Percentiles rank a stretch among this genome's conserved stretches.
These are phyloP conservation scores for Achlya flavicornis DNA, from an alignment of 2,888 invertebrate species.

Conservation along the genomic window DNA sequence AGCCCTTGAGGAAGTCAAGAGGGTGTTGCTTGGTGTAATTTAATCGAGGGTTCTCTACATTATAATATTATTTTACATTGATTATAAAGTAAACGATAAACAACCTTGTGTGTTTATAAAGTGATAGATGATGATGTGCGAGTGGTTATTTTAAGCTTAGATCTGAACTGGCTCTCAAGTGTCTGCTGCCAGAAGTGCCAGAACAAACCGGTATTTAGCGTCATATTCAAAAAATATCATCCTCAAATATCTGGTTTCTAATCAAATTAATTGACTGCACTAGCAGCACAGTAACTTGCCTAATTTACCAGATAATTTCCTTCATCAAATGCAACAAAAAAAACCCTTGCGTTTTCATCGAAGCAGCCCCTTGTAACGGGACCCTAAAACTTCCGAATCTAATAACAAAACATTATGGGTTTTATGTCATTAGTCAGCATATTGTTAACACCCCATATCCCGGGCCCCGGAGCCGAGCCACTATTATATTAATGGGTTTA, in stretches of 20 bases:
- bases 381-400: slow-evolving; percentile 23
- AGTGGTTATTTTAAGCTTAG: too few species aligned
- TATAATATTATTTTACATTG: not conserved
- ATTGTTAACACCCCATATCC: slow-evolving; percentile 55
- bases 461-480: not conserved
- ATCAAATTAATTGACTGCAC: too few species aligned
- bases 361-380: slow-evolving; percentile 11
- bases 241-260: too few species aligned
- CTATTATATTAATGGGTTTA: slow-evolving; percentile 16
- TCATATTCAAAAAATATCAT: too few species aligned
- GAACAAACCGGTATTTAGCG: too few species aligned
- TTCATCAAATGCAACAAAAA: not conserved
- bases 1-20: not conserved
- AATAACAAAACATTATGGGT: slow-evolving; percentile 26
- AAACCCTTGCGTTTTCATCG: not conserved
- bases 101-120: too few species aligned
- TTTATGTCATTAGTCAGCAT: slow-evolving; percentile 63
- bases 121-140: too few species aligned
- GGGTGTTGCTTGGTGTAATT: not conserved
- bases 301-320: too few species aligned
- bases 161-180: too few species aligned
- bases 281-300: too few species aligned
- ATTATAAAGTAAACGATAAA: not conserved
- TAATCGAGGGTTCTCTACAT: not conserved
- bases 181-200: too few species aligned